Percentiles rank a stretch among this genome's conserved stretches.
Conservation (phyloP, 2,888 invertebrate species). For the Calameuta filiformis region DNA sequence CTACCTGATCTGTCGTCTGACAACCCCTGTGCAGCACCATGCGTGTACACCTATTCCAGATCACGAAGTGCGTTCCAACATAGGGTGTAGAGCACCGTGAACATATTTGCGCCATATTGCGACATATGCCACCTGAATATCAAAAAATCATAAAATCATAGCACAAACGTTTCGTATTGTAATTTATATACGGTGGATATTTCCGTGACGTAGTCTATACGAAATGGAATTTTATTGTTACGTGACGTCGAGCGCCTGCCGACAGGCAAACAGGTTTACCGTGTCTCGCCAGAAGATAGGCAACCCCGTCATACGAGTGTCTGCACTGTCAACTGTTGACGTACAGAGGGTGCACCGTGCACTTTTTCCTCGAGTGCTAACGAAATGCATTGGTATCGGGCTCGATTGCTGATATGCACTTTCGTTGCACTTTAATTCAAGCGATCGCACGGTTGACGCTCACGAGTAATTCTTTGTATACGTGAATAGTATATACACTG, state of each 20-base stretch:
- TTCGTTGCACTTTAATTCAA: too few species aligned
- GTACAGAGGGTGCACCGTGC: background rate
- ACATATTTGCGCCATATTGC: slow-evolving; percentile 49
- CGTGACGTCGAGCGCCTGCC: background rate
- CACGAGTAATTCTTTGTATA: background rate
- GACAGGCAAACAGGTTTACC: background rate
- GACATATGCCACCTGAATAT: slow-evolving; percentile 63
- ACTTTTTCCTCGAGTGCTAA: background rate
- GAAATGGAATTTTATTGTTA: background rate
- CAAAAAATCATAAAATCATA: slow-evolving; percentile 49
- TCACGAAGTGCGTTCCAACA: slow-evolving; percentile 24
- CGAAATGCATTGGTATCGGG: background rate
- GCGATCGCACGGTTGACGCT: too few species aligned
- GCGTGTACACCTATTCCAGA: slow-evolving; percentile 30
- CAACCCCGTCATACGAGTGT: background rate
- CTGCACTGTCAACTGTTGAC: background rate
- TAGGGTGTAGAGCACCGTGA: background rate
- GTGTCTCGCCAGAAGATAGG: background rate
- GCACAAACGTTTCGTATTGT: background rate
- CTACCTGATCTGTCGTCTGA: slow-evolving; percentile 30
- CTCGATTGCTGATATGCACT: background rate
- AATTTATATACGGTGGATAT: background rate
- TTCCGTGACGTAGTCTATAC: background rate
- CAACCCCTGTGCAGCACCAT: slow-evolving; percentile 41
- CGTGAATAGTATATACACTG: background rate